These are phyloP conservation scores for Crenuchus spilurus DNA, from an alignment of 2,797 vertebrate species.

Conservation along the genomic window DNA sequence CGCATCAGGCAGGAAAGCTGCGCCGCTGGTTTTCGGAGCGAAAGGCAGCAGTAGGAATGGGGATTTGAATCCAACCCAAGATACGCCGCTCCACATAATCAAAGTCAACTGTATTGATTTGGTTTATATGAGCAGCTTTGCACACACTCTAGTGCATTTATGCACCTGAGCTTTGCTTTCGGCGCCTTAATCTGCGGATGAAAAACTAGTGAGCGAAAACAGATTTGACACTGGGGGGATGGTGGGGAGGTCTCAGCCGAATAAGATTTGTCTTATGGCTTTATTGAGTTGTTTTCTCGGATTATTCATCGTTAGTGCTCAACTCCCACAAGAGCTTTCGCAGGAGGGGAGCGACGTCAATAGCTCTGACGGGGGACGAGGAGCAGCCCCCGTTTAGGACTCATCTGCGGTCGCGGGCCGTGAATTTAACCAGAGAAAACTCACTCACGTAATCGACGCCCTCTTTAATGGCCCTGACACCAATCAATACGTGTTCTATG, in stretches of 20 bases:
- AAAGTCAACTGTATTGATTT: slow-evolving; percentile 54
- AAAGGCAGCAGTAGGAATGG: slow-evolving; percentile 4
- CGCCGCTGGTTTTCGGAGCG: slow-evolving; percentile 19
- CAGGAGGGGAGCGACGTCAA: slow-evolving; percentile 25
- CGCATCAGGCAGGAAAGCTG: slow-evolving; percentile 34
- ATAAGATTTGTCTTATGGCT: slow-evolving; percentile 45
- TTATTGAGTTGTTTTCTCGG: slow-evolving; percentile 49
- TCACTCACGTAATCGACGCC: slow-evolving; percentile 10
- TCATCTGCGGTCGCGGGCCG: no score
- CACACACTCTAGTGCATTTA: slow-evolving; percentile 36
- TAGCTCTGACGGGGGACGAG: slow-evolving; percentile 27
- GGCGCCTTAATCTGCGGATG: slow-evolving; percentile 32
- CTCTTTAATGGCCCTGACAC: neutral
- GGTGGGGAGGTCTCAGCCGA: slow-evolving; percentile 6
- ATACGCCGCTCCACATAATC: slow-evolving; percentile 52
- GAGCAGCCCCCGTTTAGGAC: neutral
- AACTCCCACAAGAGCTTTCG: neutral
- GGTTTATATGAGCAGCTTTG: slow-evolving; percentile 44
- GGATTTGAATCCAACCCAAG: slow-evolving; percentile 54
- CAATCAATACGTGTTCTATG: neutral
- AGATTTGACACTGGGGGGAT: slow-evolving; percentile 43
- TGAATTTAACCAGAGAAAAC: slow-evolving; percentile 25
- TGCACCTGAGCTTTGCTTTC: slow-evolving; percentile 43
- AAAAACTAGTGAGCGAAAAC: slow-evolving; percentile 39
- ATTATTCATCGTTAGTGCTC: slow-evolving; percentile 45